Base-by-base conservation (phyloP, 2,888 invertebrate genomes). In the Aethes cnicana region DNA sequence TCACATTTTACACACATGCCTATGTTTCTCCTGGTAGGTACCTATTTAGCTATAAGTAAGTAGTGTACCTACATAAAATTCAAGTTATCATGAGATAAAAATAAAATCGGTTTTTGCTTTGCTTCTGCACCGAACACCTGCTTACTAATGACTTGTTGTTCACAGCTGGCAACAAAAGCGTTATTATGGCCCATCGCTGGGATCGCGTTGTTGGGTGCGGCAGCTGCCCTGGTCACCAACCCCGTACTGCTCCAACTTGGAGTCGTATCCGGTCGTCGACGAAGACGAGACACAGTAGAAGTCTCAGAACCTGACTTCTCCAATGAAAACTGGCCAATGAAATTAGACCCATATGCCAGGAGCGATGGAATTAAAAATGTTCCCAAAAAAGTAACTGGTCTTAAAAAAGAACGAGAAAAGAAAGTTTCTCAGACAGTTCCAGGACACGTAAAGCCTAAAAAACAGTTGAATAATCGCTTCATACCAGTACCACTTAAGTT, bases 171-270 rank as follows among this genome's bases (percentile, higher is more conserved):
- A 23, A 77, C 93, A 20, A 93, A 93, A 79, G 90, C 92, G 32
- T 77, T 94, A 26, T 77, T 94, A 39, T 91, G 94, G 72, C 95
- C 95, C 0, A 77, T 96, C 58, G 95, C 95, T 26, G 95, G 95
- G 14, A 92, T 95, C 33, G 95, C 95, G 0, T 88, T 96, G n/a
- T 80, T 95, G 37, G 95, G 95, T 25, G 95, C 95, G 20, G 95
- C 95, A 1, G 95, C 95, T 14, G 93, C 95, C 9, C 84, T 95
- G 52, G 94, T 95, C 46, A 92, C 92, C 61, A 95, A 95, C 80
- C 96, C 96, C 3, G 90, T 95, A 43, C 90, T 96, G 8, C 78
- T 96, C 25, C 95, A 95, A 74, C 90, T 96, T 32, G 95, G 95
- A 17, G 93, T 95, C 0, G 88, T 95, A 5, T 91, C 93, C 9